phyloP scores from a whole-genome alignment of 2,113 vertebrate species.

The Trinectes maculatus region DNA sequence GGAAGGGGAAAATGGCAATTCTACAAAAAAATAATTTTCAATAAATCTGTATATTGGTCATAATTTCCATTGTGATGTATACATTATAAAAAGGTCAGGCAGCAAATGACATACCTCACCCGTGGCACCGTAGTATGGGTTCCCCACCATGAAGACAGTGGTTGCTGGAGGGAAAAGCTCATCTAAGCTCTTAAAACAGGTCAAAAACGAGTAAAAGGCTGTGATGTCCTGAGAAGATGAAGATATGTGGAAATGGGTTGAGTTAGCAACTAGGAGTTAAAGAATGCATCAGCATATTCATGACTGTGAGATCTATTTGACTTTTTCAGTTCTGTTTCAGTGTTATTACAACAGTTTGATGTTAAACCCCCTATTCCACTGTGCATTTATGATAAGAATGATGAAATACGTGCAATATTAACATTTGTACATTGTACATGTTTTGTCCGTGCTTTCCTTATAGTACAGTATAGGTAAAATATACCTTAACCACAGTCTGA shows the following conservation, averaged over 20 bases:
- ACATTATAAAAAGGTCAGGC: not conserved
- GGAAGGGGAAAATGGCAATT: too few species aligned
- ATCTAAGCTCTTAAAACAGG: conserved; percentile 88
- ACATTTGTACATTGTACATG: too few species aligned
- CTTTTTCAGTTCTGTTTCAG: not conserved
- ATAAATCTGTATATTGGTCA: too few species aligned
- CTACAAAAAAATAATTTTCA: too few species aligned
- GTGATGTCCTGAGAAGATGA: conserved; percentile 86
- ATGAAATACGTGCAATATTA: too few species aligned
- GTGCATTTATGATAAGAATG: not conserved
- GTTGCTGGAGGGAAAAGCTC: conserved; percentile 90
- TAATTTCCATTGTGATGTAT: not conserved
- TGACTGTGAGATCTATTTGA: too few species aligned
- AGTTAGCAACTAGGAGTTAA: too few species aligned
- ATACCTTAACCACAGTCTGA: conserved; percentile 93
- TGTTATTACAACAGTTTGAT: not conserved
- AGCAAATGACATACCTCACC: conserved; percentile 88
- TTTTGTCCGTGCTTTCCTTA: not conserved
- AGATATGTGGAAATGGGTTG: conserved; percentile 23
- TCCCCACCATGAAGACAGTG: conserved; percentile 94
- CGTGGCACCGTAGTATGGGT: conserved; percentile 93
- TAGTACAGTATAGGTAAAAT: not conserved
- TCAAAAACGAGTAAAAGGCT: conserved; percentile 88
- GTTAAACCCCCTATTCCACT: not conserved
- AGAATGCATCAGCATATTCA: too few species aligned